phyloP scores from a whole-genome alignment of 2,888 invertebrate species.

The Electrophaes corylata region DNA sequence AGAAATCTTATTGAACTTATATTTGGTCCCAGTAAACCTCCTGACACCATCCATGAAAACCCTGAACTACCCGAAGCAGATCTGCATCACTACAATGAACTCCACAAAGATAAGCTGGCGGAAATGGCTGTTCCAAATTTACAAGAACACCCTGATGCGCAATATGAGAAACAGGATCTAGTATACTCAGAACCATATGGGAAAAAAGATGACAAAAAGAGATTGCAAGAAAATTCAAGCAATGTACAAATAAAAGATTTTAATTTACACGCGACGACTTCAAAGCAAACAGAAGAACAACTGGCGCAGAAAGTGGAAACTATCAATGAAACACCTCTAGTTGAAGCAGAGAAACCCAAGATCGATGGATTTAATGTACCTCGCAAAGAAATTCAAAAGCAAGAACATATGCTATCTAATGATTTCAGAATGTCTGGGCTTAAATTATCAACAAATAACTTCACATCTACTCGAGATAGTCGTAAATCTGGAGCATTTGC shows the following conservation, averaged over 20 bases:
- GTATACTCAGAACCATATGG: background rate
- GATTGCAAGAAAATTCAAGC: background rate
- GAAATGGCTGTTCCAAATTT: constrained; percentile 1
- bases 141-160: background rate
- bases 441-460: constrained; percentile 18
- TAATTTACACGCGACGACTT: background rate
- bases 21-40: constrained; percentile 37
- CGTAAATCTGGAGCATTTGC: constrained; percentile 16
- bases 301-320: no score
- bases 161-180: background rate
- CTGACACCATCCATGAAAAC: constrained; percentile 15
- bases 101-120: constrained; percentile 19
- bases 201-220: background rate
- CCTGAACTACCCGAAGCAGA: constrained; percentile 5
- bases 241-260: no score
- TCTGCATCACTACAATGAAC: background rate
- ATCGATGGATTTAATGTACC: background rate
- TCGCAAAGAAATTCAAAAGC: constrained; percentile 5
- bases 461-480: constrained; percentile 16
- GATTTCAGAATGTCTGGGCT: constrained; percentile 11
- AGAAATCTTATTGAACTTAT: constrained; percentile 42
- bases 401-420: constrained; percentile 5
- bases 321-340: no score
- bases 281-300: background rate
- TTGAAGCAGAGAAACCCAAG: no score